Percentiles rank a stretch among this genome's conserved stretches.
Conservation (phyloP, 2,797 vertebrate species). For the Paguma larvata region DNA sequence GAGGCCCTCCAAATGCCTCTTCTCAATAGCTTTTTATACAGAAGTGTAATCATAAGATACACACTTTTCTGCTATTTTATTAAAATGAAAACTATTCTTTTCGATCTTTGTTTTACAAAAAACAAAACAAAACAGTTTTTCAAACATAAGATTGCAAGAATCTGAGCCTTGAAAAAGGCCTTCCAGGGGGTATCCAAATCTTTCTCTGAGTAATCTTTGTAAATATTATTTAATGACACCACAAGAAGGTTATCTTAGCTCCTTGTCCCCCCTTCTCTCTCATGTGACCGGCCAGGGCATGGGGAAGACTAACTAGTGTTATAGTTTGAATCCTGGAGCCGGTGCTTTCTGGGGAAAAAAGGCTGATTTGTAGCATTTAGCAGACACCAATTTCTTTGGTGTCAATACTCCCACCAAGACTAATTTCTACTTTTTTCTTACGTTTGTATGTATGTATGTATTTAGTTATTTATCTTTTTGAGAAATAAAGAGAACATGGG, state of each 20-base stretch:
- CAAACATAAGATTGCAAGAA: neutral
- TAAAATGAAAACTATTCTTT: slow-evolving; percentile 26
- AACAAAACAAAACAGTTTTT: neutral
- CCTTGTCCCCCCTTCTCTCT: neutral
- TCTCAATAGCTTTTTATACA: neutral
- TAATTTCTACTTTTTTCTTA: neutral
- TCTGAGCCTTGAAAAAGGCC: neutral
- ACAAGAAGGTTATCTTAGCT: neutral
- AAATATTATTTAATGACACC: neutral
- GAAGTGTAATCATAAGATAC: neutral
- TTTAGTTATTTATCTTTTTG: too few relatives aligned
- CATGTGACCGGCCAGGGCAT: neutral
- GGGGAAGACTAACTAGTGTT: neutral
- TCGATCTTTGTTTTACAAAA: neutral
- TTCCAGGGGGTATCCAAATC: neutral
- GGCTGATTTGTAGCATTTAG: neutral
- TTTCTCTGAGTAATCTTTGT: neutral
- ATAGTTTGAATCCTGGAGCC: neutral
- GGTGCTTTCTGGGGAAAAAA: neutral
- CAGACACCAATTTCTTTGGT: neutral
- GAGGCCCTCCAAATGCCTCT: neutral
- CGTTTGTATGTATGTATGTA: too few relatives aligned
- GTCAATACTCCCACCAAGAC: neutral
- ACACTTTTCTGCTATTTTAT: neutral
- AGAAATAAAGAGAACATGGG: too few relatives aligned